Evolutionary conservation across 1,140 invertebrate species (phyloP), one percentile per base, ranked within the genome.

Genomic region (Megalopta genalis): DNA sequence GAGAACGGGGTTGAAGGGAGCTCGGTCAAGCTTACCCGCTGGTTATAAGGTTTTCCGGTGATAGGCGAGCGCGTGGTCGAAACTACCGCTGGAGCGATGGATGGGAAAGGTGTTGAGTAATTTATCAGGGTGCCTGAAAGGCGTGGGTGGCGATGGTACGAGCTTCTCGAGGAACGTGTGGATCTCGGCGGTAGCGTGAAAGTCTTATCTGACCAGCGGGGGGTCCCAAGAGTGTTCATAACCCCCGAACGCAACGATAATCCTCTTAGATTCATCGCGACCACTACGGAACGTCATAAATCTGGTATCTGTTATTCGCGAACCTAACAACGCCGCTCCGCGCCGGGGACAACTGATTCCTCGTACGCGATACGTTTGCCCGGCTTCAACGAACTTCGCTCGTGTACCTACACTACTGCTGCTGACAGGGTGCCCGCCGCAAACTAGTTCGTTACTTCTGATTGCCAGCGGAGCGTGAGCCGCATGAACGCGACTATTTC

Each of bases 101-200:
- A 87, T 73, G 77, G 77, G 71, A 80, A 80, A 72, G 83, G 80
- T 87, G 82, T 84, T 85, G 85, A 90, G 88, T 90, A 90, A 90
- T 90, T 90, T 90, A 90, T 90, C 89, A 90, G 88, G 64, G 66
- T 75, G 83, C 63, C 64, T 80, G 86, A 88, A 85, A 88, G 85
- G 83, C 62, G 81, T 81, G 82, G 74, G 82, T 72, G 78, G 66
- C 83, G 78, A 85, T 84, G 82, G 65, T 64, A 65, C 70, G 77
- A 57, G 76, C 68, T 66, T 81, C 75, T 67, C 69, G 76, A 68
- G 57, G 16, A 83, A 71, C 73, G 70, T 72, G 72, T 77, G 67
- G 80, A 79, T 86, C 49, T 52, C 83, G 77, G 76, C 74, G 70
- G 42, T 84, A 77, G 82, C 74, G 79, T 80, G 84, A 87, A 46